These are phyloP conservation scores for silkworm (Bombyx mori) DNA, from an alignment of 1,140 invertebrate species.

Conservation along the genomic window ASM3026992v2 NC_085119.1:10419501-10420000, in stretches of 20 bases:
- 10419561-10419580: conserved; percentile 56
- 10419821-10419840: conserved; percentile 35
- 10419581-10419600: conserved; percentile 52
- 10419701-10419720: conserved; percentile 70
- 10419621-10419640: conserved; percentile 66
- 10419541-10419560: conserved; percentile 64
- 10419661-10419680: conserved; percentile 30
- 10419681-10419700: conserved; percentile 54
- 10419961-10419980: conserved; percentile 77
- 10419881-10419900: conserved; percentile 64
- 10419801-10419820: conserved; percentile 68
- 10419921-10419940: conserved; percentile 73
- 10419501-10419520: conserved; percentile 74
- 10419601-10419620: conserved; percentile 57
- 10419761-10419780: conserved; percentile 79
- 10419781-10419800: conserved; percentile 75
- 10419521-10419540: conserved; percentile 71
- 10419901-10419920: conserved; percentile 69
- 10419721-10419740: conserved; percentile 80
- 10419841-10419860: conserved; percentile 27
- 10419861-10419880: conserved; percentile 69
- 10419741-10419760: conserved; percentile 82
- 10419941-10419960: conserved; percentile 76
- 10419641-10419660: conserved; percentile 35
- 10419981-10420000: conserved; percentile 77